Evolutionary conservation across 2,888 invertebrate genomes (phyloP).

Genomic region (Pyrrhosoma nymphula): DNA sequence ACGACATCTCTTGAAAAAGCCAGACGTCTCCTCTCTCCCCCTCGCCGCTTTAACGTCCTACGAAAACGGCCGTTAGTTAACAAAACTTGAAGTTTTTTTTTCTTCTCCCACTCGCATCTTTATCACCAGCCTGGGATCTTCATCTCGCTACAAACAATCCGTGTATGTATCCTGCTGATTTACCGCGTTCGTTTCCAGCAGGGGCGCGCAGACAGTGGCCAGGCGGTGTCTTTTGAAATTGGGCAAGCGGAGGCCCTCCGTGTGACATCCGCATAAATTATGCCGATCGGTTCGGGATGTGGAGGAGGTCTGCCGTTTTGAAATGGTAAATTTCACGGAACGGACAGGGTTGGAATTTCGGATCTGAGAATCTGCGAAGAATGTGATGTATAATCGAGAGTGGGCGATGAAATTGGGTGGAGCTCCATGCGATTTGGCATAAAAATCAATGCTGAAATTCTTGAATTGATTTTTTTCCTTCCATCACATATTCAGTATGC

Average conservation of each 20-base stretch:
- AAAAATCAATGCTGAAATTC: no score
- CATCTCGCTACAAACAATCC: not conserved
- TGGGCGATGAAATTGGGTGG: no score
- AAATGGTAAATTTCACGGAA: no score
- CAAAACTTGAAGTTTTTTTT: not conserved
- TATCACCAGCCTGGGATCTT: not conserved
- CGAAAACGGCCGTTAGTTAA: not conserved
- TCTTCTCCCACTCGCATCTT: not conserved
- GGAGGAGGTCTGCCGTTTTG: no score
- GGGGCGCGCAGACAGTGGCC: not conserved
- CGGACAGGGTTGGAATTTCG: no score
- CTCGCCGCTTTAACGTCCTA: not conserved
- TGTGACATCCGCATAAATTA: not conserved
- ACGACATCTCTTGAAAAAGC: constrained; percentile 4
- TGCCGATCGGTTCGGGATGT: not conserved
- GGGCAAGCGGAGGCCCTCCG: not conserved
- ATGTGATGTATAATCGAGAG: no score
- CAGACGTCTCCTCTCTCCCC: not conserved
- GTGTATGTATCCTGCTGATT: not conserved
- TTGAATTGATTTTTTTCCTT: no score
- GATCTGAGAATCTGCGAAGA: no score
- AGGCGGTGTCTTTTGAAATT: not conserved
- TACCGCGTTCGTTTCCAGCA: not conserved
- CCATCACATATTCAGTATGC: no score
- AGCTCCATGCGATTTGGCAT: no score